Base-by-base conservation (phyloP, 1,140 invertebrate genomes). In the Polypedilum vanderplanki region DNA sequence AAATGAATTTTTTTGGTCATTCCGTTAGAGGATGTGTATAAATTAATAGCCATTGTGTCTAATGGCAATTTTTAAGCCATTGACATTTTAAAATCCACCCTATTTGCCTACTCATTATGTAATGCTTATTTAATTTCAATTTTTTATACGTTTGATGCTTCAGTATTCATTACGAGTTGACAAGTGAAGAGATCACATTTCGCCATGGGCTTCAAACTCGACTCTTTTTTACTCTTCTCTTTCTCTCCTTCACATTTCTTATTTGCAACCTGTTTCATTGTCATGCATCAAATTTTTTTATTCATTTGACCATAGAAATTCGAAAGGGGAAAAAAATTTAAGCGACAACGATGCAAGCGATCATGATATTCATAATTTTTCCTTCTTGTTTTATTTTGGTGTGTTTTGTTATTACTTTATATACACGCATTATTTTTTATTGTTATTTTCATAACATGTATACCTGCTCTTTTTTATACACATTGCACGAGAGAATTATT, bases 261-360 rank as follows among this genome's bases (percentile, higher is more conserved):
- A 57, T 57, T 57, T 57, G 46, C 46, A 57, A 57, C 46, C 46
- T 57, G 46, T 57, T 57, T 57, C 46, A 57, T 57, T 57, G 46
- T 57, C 46, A 57, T 57, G 12, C 46, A 57, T 57, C n/a, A 57
- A 57, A 57, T 12, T 12, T 57, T 57, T n/a, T 57, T 57, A 57
- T 57, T 33, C 24, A 33, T 33, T 33, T 57, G 46, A 57, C 46
- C 46, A 15, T 57, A 57, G 46, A 57, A 57, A 57, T 46, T 46
- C 8, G 8, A 46, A 57, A n/a, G 46, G 46, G n/a, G 46, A 57
- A 1, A 33, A 1, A 33, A 33, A 33, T n/a, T n/a, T n/a, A 33
- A 33, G 24, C 24, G 46, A n/a, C 46, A 57, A 15, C n/a, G 46
- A 57, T 57, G 46, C 46, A 57, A 57, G 46, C 12, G n/a, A n/a